phyloP scores from a whole-genome alignment of 64 coral and sea anemone genomes.

The Exaiptasia diaphana region DNA sequence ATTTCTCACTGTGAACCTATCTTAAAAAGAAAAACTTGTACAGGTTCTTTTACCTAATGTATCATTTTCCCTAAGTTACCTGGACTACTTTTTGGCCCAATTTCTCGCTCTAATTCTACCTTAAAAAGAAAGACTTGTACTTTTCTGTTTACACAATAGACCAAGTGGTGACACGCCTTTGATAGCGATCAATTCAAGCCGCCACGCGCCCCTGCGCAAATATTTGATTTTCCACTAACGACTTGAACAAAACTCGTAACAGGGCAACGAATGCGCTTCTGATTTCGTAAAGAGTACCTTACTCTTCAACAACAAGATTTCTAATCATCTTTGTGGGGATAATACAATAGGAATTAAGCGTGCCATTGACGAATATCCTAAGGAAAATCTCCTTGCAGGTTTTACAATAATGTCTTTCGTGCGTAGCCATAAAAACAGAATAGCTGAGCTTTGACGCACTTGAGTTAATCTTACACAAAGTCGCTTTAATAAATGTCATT shows the following conservation, averaged over 20 bases:
- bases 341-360: not conserved
- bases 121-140: too few species aligned
- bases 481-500: too few species aligned
- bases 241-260: not conserved
- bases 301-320: not conserved
- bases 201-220: not conserved
- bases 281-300: not conserved
- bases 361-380: too few species aligned
- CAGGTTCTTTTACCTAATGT: too few species aligned
- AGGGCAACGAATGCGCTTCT: not conserved
- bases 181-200: not conserved
- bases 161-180: not conserved
- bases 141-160: conserved; percentile 1
- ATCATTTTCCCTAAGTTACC: too few species aligned
- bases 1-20: too few species aligned
- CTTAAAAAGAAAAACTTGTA: too few species aligned
- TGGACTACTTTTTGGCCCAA: too few species aligned
- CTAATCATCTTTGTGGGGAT: not conserved
- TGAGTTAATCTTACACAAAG: too few species aligned
- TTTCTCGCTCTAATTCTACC: too few species aligned
- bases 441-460: too few species aligned
- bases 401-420: not conserved
- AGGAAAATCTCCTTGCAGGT: too few species aligned
- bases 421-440: not conserved
- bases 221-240: not conserved